These are phyloP conservation scores for Baronia brevicornis DNA, from an alignment of 2,888 invertebrate species.

Conservation along the genomic window DNA sequence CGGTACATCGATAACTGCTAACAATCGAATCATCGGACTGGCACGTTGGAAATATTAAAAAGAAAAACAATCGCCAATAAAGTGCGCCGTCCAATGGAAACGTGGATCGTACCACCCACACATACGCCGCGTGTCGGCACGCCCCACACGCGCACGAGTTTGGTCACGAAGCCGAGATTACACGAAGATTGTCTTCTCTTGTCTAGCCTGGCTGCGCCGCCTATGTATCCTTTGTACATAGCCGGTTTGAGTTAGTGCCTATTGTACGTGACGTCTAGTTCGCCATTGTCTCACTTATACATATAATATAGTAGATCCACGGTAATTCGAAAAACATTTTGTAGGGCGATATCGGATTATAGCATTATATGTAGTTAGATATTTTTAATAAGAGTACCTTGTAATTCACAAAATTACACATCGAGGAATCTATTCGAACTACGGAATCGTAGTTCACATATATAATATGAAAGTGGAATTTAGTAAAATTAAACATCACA, in stretches of 20 bases:
- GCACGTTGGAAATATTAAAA: constrained; percentile 16
- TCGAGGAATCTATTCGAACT: no score
- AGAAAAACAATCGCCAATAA: constrained; percentile 20
- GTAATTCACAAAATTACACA: no score
- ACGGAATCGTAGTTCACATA: no score
- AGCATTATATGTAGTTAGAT: no score
- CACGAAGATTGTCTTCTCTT: constrained; percentile 60
- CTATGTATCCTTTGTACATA: constrained; percentile 23
- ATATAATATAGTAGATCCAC: no score
- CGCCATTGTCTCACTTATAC: constrained; percentile 19
- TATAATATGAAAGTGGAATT: no score
- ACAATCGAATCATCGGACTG: no score
- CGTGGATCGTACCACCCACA: constrained; percentile 34
- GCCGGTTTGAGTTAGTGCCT: constrained; percentile 25
- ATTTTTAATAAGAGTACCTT: no score
- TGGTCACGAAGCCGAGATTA: constrained; percentile 63
- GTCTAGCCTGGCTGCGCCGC: constrained; percentile 32
- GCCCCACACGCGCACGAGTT: constrained; percentile 49
- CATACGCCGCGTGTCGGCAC: constrained; percentile 25
- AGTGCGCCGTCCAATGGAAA: constrained; percentile 37
- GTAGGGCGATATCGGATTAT: no score
- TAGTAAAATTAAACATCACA: no score
- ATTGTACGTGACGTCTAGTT: constrained; percentile 27
- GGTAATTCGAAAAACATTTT: no score
- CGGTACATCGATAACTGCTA: no score